Evolutionary conservation across 2,113 vertebrate genomes (phyloP).

Genomic region (Rhinolophus ferrumequinum): DNA sequence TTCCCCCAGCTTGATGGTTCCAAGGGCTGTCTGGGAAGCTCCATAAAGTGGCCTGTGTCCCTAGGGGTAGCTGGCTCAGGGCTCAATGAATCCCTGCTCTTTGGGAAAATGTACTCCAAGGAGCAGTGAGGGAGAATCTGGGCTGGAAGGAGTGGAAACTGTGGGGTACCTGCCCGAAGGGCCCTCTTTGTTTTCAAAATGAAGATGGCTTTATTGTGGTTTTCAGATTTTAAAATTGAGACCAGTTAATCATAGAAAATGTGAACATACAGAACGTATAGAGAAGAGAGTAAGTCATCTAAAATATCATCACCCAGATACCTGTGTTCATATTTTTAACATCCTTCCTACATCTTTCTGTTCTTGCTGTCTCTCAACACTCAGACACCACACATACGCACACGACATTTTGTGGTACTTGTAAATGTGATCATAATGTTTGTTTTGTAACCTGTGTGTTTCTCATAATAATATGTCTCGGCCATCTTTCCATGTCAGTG

Average conservation of each 20-base stretch:
- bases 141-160: background rate
- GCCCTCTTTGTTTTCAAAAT: background rate
- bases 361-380: background rate
- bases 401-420: background rate
- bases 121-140: background rate
- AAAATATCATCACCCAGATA: background rate
- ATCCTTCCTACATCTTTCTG: background rate
- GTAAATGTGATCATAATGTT: background rate
- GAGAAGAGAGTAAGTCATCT: background rate
- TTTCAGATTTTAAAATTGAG: background rate
- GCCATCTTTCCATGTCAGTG: background rate
- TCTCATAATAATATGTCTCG: background rate
- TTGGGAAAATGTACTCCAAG: background rate
- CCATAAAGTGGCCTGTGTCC: background rate
- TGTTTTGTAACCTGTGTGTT: background rate
- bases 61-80: background rate
- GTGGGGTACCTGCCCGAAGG: background rate
- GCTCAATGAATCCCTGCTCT: background rate
- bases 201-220: background rate
- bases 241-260: background rate
- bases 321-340: background rate
- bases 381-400: fast-evolving
- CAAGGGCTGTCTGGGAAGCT: background rate
- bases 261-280: background rate
- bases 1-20: background rate